phyloP scores from a whole-genome alignment of 1,140 invertebrate species.

The Cherax quadricarinatus region DNA sequence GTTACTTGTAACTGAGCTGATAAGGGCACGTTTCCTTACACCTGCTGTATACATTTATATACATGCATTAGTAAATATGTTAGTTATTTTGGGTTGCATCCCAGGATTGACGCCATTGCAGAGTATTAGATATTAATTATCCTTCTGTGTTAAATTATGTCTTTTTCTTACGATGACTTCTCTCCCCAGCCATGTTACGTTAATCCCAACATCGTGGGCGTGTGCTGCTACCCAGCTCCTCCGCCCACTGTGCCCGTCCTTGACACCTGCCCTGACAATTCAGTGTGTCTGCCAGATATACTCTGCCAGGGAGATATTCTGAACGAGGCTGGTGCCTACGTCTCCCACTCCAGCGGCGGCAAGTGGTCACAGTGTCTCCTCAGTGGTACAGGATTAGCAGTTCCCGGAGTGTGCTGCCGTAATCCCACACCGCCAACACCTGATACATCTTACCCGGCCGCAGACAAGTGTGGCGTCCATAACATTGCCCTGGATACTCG shows the following conservation, averaged over 20 bases:
- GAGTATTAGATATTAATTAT: no score
- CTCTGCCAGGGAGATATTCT: slow-evolving; percentile 38
- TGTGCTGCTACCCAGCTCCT: background rate
- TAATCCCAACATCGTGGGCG: background rate
- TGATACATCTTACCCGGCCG: background rate
- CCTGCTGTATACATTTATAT: no score
- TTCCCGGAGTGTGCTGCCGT: slow-evolving; percentile 47
- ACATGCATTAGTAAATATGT: no score
- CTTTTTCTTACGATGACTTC: no score
- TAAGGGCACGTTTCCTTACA: no score
- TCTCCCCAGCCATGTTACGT: slow-evolving; percentile 15
- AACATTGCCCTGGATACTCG: slow-evolving; percentile 23
- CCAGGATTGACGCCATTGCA: no score
- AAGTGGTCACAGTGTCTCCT: slow-evolving; percentile 17
- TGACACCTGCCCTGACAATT: slow-evolving; percentile 24
- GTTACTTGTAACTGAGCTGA: no score
- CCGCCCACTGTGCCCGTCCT: background rate
- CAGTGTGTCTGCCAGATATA: slow-evolving; percentile 38
- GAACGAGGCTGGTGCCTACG: background rate
- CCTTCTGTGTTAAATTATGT: no score
- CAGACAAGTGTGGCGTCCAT: slow-evolving; percentile 32
- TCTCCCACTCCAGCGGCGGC: background rate
- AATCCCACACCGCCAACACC: background rate
- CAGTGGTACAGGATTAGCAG: slow-evolving; percentile 15
- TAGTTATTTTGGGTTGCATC: no score